Conservation (phyloP, 1,140 invertebrate species). For the Pseudomyrmex sp. region DNA sequence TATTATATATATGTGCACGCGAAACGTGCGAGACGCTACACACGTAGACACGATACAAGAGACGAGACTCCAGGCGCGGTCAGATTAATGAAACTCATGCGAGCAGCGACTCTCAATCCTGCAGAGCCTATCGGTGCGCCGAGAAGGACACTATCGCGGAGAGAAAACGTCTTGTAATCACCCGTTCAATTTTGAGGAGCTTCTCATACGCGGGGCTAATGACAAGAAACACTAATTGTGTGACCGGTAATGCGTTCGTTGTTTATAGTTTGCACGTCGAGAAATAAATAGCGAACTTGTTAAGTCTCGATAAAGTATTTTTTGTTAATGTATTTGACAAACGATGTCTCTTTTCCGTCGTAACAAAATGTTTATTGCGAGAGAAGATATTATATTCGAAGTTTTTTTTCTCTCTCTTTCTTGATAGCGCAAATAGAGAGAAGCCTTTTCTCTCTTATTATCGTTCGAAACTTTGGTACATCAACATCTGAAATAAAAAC, state of each 20-base stretch:
- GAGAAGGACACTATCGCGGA: too few relatives aligned
- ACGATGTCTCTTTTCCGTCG: background rate
- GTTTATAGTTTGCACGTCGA: background rate
- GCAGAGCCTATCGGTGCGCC: too few relatives aligned
- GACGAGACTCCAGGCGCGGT: slow-evolving; percentile 76
- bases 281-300: too few relatives aligned
- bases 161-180: too few relatives aligned
- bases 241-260: background rate
- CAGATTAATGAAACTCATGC: slow-evolving; percentile 80
- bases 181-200: background rate
- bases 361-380: too few relatives aligned
- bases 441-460: too few relatives aligned
- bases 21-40: slow-evolving; percentile 69
- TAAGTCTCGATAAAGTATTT: background rate
- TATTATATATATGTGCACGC: slow-evolving; percentile 17
- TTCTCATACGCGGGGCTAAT: background rate
- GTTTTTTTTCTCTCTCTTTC: too few relatives aligned
- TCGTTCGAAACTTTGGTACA: background rate
- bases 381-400: too few relatives aligned
- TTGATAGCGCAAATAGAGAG: background rate
- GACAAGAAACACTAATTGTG: too few relatives aligned
- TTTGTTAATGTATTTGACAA: background rate
- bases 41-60: slow-evolving; percentile 70
- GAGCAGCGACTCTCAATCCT: slow-evolving; percentile 74
- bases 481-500: background rate